Conservation (phyloP, 2,113 vertebrate genomes). For the Epinephelus lanceolatus region DNA sequence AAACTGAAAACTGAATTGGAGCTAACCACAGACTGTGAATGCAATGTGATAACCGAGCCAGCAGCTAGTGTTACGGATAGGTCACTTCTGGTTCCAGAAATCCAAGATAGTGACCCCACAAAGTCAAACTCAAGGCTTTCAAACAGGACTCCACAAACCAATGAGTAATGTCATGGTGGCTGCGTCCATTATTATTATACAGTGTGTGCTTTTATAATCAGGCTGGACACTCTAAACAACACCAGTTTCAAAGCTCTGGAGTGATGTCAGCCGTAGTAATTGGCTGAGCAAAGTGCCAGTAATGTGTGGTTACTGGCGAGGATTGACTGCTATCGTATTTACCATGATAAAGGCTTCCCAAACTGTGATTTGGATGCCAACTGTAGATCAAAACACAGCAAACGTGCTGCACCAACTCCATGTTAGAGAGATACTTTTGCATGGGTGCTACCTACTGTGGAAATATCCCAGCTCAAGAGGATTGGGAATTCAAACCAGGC, state of each 20-base stretch:
- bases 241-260: not conserved
- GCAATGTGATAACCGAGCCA: too few relatives aligned
- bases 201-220: not conserved
- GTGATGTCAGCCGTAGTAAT: not conserved
- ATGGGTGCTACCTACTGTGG: not conserved
- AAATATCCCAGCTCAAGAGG: conserved; percentile 44
- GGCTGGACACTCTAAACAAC: not conserved
- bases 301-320: not conserved
- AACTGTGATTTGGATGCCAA: too few relatives aligned
- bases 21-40: too few relatives aligned
- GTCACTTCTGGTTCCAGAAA: too few relatives aligned
- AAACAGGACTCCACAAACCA: too few relatives aligned
- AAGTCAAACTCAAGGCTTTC: too few relatives aligned
- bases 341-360: too few relatives aligned
- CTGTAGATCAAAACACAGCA: not conserved
- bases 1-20: too few relatives aligned
- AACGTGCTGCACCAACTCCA: not conserved
- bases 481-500: conserved; percentile 44
- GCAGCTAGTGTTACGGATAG: too few relatives aligned
- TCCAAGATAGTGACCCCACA: too few relatives aligned
- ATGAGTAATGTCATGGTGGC: too few relatives aligned
- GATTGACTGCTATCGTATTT: not conserved
- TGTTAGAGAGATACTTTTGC: not conserved
- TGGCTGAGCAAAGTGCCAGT: not conserved
- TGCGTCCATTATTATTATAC: too few relatives aligned